Evolutionary conservation across 1,140 invertebrate genomes (phyloP), one percentile per base, ranked within the genome.

Genomic region (Panagrolaimus sp.): DNA sequence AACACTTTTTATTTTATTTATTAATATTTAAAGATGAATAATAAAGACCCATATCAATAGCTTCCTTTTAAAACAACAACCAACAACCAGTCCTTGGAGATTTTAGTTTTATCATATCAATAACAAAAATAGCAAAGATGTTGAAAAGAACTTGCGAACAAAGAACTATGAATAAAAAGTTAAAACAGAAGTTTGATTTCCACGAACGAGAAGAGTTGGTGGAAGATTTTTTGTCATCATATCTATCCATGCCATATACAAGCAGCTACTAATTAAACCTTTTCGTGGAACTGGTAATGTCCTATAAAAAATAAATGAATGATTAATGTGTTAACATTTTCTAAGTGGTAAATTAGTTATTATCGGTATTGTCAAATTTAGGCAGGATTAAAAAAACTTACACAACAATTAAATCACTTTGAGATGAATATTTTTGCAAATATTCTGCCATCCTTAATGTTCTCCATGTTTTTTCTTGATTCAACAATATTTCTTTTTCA

Each of bases 231-330:
- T 67, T 7, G 84, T 86, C 44, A 86, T 74, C 5, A 80, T 82
- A 63, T 85, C 84, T 25, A 86, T 53, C 84, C 84, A 85, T 13
- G 84, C 78, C 83, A 86, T 84, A 76, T 85, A 86, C 20, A 86
- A 69, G 23, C 80, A 81, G n/a, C 83, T 78, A 70, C 82, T 83
- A 1, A 82, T 80, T 25, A 78, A 77, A 65, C 84, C 84, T 67
- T 86, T 86, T 38, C 82, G 75, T 9, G 84, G 84, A 69, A 86
- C 82, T 27, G 84, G 84, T 57, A 86, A 72, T 9, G 85, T 85
- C 9, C 27, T 43, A 16, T 13, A 63, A 43, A 61, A 11, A 20
- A 47, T 38, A 38, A 38, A 38, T 38, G 31, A 38, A 38, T 38
- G 31, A 4, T 38, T 38, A n/a, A n/a, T n/a, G n/a, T n/a, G n/a